Conservation (phyloP, 2,888 invertebrate species). For the Penaeus monodon region DNA sequence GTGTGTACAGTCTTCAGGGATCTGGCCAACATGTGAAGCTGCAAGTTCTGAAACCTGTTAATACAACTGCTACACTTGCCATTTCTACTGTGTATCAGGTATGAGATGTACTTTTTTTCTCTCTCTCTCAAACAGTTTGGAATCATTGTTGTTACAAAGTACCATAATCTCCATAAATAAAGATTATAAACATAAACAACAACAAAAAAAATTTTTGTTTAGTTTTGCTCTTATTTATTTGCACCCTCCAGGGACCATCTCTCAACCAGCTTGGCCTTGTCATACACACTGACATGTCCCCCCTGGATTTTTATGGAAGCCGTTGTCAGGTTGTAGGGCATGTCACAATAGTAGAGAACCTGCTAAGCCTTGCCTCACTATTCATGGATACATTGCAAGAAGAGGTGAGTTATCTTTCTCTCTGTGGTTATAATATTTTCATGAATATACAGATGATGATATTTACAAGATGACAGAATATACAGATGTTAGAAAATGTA, state of each 20-base stretch:
- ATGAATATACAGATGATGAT: background rate
- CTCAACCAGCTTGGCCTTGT: constrained; percentile 57
- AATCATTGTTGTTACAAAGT: background rate
- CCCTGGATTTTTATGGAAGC: constrained; percentile 60
- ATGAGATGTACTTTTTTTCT: background rate
- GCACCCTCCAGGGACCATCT: constrained; percentile 25
- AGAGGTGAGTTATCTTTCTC: background rate
- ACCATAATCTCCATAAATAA: background rate
- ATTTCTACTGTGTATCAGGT: constrained; percentile 60
- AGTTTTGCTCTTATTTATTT: background rate
- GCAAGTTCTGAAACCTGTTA: constrained; percentile 59
- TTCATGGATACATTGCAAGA: constrained; percentile 2
- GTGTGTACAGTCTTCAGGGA: constrained; percentile 60
- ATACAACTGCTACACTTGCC: constrained; percentile 63
- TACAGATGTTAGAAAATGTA: too few species aligned
- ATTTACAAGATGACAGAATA: too few species aligned
- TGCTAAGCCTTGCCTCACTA: constrained; percentile 38
- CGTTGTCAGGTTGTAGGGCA: constrained; percentile 59
- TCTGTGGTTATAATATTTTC: background rate
- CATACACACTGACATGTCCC: constrained; percentile 64
- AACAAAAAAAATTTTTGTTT: background rate
- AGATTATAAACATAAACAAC: too few species aligned
- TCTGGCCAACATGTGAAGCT: constrained; percentile 58
- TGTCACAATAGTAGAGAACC: constrained; percentile 47
- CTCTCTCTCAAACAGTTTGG: background rate